Conservation (phyloP, 2,797 vertebrate genomes). For the Picus viridis region DNA sequence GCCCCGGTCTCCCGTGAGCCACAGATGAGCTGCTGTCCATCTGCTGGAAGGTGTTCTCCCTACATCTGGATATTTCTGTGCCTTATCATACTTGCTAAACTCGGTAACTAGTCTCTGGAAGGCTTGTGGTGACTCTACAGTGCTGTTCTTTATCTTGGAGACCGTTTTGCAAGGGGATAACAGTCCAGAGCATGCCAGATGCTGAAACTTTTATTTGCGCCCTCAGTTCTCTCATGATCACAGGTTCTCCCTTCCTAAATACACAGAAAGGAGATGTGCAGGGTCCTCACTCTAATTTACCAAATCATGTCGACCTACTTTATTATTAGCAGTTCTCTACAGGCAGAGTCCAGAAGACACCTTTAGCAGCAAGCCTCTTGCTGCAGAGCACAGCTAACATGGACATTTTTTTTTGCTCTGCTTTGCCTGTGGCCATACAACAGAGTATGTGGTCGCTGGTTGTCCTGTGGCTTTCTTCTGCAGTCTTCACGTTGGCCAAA, state of each 20-base stretch:
- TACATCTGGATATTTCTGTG: not conserved
- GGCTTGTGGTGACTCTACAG: not conserved
- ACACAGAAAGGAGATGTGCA: not conserved
- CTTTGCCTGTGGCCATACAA: not conserved
- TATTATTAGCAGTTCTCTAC: not conserved
- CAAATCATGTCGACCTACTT: rapidly evolving
- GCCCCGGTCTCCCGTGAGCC: not conserved
- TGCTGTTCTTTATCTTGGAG: not conserved
- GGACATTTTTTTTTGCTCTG: not conserved
- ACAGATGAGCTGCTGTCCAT: not conserved
- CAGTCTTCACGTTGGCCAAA: not conserved
- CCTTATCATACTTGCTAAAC: conserved; percentile 45
- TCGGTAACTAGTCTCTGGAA: not conserved
- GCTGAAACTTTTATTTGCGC: not conserved
- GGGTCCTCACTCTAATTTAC: not conserved
- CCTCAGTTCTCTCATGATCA: not conserved
- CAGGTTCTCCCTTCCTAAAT: not conserved
- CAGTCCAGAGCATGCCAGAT: not conserved
- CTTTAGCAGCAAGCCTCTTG: not conserved
- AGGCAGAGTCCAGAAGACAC: not conserved
- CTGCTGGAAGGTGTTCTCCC: not conserved
- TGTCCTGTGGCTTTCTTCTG: not conserved
- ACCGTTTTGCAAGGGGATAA: not conserved
- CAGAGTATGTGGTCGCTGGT: not conserved
- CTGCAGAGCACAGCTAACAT: not conserved